Evolutionary conservation across 1,140 invertebrate species (phyloP).

Genomic region (Battus philenor): DNA sequence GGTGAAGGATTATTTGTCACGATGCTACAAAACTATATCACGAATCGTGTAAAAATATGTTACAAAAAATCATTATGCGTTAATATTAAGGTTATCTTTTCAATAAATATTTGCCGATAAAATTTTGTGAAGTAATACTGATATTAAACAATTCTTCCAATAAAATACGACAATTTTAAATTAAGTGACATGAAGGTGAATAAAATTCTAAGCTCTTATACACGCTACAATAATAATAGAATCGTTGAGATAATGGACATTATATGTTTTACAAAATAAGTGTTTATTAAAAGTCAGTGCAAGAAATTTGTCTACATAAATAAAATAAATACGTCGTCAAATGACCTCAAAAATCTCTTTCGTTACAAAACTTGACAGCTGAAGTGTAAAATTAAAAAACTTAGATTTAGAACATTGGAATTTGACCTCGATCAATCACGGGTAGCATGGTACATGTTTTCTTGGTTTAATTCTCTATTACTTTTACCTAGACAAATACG

Average conservation of each 20-base stretch:
- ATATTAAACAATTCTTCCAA: no score
- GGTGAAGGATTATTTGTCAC: constrained; percentile 10
- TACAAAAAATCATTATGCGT: not conserved
- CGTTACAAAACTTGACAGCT: constrained; percentile 28
- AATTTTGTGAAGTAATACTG: not conserved
- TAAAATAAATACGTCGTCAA: constrained; percentile 32
- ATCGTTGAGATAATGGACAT: no score
- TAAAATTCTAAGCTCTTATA: no score
- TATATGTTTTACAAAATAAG: no score
- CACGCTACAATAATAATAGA: not conserved
- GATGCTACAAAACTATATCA: not conserved
- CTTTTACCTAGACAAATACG: no score
- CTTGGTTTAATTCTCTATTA: no score
- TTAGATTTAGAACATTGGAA: constrained; percentile 23
- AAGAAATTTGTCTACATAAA: no score
- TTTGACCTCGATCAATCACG: constrained; percentile 29
- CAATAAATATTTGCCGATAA: not conserved
- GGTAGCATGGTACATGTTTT: no score
- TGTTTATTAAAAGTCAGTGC: no score
- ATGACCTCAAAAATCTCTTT: constrained; percentile 24
- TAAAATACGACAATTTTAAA: no score
- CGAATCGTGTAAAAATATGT: not conserved
- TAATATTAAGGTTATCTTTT: not conserved
- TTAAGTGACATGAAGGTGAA: no score
- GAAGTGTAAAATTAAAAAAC: constrained; percentile 23